Base-by-base conservation (phyloP, 2,797 vertebrate genomes). In the Botia almorhae region DNA sequence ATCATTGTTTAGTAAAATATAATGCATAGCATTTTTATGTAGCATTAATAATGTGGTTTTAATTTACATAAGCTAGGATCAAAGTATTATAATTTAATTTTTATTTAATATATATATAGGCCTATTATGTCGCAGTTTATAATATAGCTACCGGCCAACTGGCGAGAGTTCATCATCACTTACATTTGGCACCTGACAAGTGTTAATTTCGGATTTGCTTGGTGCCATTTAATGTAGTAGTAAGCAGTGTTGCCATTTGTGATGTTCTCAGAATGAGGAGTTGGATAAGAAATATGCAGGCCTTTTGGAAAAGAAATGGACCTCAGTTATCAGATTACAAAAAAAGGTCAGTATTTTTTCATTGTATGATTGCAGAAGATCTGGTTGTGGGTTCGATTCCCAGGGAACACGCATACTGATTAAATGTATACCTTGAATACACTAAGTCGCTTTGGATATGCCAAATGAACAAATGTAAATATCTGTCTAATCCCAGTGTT, bases 271-370 rank as follows among this genome's bases (percentile, higher is more conserved):
- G 98, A 99, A 99, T 95, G 98, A 99, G 95, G 98, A 99, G 86
- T 93, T 97, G 95, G 98, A 99, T 94, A 99, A 99, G 91, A 99
- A 99, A 92, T 99, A 98, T 87, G 98, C 98, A 46, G 98, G 98
- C 19, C 96, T 99, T 91, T 94, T 99, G 96, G 97, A 99, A 94
- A 99, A 99, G 85, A 99, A 99, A 93, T 99, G 98, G 98, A 99
- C 98, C 82, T 99, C 98, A 12, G 98, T 99, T 91, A 99, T 99
- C 93, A 97, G 98, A 97, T 96, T 99, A 97, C 98, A 99, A 89
- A 99, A 99, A 91, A 99, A 99, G 96, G 98, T 98, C 87, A 91
- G 84, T 56, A 61, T 19, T 16, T 58, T 33, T 13, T 36, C 4
- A 7, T 5, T 23, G 5, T 19, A 1, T 36, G 10, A 11, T 51